Evolutionary conservation across 2,113 vertebrate genomes (phyloP), one percentile per base, ranked within the genome.

Genomic region (Anoplopoma fimbria): DNA sequence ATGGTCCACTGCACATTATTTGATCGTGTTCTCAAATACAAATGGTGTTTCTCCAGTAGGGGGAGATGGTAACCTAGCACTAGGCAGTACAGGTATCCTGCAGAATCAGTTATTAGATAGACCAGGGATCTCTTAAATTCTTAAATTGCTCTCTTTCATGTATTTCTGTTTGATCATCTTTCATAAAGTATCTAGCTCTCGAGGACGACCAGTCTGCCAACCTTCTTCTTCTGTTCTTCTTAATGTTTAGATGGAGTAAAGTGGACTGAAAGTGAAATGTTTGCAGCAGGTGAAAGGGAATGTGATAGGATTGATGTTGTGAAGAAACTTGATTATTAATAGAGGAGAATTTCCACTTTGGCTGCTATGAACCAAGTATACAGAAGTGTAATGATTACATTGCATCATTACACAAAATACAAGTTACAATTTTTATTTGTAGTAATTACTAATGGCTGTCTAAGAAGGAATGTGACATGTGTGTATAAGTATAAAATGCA

Each of bases 41-140:
- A 21, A 15, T 13, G 6, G 10, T 21, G 1, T 45, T 47, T 79
- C 17, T 84, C 91, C 90, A 92, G 77, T 64, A 92, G 91, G 89
- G 90, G 90, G 90, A 88, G 91, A 79, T 92, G 67, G 86, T 91
- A 89, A 80, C 80, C 71, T 23, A 51, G 85, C 72, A 21, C n/a
- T 40, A n/a, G 21, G 23, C 23, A 0, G 4, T 12, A 4, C 58
- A 62, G 31, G 47, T 53, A 34, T 53, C 29, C 47, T 36, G 47
- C 31, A 53, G 31, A 69, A n/a, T 69, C 31, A 34, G 4, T 60
- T 19, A 8, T 9, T 63, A 29, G 1, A 69, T 0, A 25, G 8
- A 79, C 2, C 3, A 49, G 64, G 31, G 14, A 31, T 42, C 63
- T 79, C 40, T 68, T 69, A 25, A 79, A 75, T 78, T 77, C n/a